A percentile compares a stretch with the other conserved stretches of the same genome.
Conservation (phyloP, 2,888 invertebrate species). For the Fragum sueziense region DNA sequence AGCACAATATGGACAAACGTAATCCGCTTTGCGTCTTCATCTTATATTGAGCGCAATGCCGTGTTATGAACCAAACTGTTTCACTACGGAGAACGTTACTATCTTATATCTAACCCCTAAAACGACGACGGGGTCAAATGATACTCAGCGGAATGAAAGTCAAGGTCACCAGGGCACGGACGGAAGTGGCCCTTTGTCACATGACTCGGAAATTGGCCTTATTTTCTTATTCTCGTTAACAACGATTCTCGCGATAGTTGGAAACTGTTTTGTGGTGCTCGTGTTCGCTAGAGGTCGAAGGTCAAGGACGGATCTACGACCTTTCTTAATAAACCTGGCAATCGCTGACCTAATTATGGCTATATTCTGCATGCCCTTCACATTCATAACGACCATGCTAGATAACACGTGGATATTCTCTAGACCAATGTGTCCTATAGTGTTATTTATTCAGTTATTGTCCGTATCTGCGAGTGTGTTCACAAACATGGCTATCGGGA, state of each 20-base stretch:
- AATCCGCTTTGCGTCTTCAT: not conserved
- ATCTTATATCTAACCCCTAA: not conserved
- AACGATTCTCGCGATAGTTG: slow-evolving; percentile 82
- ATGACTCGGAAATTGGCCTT: slow-evolving; percentile 39
- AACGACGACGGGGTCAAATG: not conserved
- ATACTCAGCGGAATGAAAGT: not conserved
- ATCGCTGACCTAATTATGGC: slow-evolving; percentile 95
- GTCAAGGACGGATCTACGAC: slow-evolving; percentile 79
- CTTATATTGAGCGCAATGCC: slow-evolving; percentile 7
- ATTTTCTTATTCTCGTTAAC: slow-evolving; percentile 83
- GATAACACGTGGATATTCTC: slow-evolving; percentile 82
- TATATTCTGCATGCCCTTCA: slow-evolving; percentile 94
- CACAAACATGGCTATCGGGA: slow-evolving; percentile 83
- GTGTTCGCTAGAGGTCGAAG: slow-evolving; percentile 82
- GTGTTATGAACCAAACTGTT: not conserved
- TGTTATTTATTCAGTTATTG: slow-evolving; percentile 83
- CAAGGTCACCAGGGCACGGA: not conserved
- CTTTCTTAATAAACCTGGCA: slow-evolving; percentile 92
- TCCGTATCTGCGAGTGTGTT: slow-evolving; percentile 83
- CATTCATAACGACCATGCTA: slow-evolving; percentile 84
- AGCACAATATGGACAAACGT: no score
- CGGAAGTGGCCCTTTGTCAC: slow-evolving; percentile 16
- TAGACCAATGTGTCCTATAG: slow-evolving; percentile 83
- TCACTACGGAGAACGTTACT: not conserved
- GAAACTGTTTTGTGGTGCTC: slow-evolving; percentile 83